Percentiles rank a stretch among this genome's conserved stretches.
These are phyloP conservation scores for Halcyon chelicuti DNA, from an alignment of 2,797 vertebrate genomes.

Conservation along the genomic window DNA sequence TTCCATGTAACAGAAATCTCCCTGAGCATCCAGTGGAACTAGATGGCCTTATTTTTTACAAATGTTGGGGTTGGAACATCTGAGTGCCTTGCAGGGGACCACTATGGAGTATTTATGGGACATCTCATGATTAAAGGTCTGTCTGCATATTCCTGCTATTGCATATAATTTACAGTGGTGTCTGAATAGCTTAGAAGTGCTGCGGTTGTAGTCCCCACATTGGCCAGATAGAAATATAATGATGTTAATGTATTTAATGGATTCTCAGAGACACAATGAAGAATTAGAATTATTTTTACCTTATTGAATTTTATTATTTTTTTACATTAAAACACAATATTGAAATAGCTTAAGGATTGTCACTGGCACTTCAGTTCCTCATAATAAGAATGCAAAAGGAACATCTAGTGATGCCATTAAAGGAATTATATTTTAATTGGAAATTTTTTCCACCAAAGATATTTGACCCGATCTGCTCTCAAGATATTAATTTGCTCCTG, in stretches of 20 bases:
- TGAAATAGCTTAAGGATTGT: neutral
- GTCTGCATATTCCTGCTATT: neutral
- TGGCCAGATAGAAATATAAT: neutral
- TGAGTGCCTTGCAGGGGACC: neutral
- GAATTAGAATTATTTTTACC: neutral
- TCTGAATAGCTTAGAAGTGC: neutral
- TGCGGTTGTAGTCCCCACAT: neutral
- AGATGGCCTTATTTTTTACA: neutral
- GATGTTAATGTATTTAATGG: neutral
- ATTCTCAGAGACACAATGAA: neutral
- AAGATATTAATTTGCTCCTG: neutral
- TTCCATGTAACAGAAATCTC: neutral
- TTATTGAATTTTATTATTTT: neutral
- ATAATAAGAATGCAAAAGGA: neutral
- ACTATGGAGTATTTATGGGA: neutral
- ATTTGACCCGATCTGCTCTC: neutral
- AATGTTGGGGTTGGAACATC: neutral
- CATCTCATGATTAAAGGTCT: neutral
- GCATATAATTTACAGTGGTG: neutral
- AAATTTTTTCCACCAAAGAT: neutral
- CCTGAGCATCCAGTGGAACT: neutral
- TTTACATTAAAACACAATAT: neutral
- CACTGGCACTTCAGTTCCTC: neutral
- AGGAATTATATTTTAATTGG: neutral
- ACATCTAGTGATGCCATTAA: neutral